A percentile compares a stretch with the other conserved stretches of the same genome.
Conservation (phyloP, 2,888 invertebrate species). For the Orchesellides sinensis region DNA sequence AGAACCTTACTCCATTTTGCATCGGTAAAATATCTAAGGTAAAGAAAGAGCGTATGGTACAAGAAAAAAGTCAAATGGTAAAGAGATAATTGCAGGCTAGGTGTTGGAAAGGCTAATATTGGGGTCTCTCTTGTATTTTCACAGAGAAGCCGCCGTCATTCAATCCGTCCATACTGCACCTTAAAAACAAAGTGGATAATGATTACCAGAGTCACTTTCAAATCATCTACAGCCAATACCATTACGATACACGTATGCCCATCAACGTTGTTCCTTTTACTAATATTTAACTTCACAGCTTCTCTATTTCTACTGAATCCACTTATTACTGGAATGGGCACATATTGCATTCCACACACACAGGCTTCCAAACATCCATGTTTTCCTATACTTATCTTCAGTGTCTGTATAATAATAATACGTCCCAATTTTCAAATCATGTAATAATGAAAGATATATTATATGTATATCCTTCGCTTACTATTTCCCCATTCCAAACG, state of each 20-base stretch:
- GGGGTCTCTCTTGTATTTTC: constrained; percentile 49
- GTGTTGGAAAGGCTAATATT: constrained; percentile 65
- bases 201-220: constrained; percentile 66
- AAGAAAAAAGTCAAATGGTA: constrained; percentile 59
- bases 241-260: constrained; percentile 4
- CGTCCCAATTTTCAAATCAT: no score
- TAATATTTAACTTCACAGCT: constrained; percentile 72
- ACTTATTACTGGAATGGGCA: no score
- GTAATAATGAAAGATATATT: no score
- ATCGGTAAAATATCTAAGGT: no score
- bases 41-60: not conserved
- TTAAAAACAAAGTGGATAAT: constrained; percentile 65
- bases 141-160: constrained; percentile 55
- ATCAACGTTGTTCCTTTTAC: constrained; percentile 64
- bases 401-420: no score
- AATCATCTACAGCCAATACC: constrained; percentile 26
- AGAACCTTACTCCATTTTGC: no score
- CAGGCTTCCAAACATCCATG: no score
- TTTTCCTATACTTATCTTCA: no score
- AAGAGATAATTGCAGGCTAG: constrained; percentile 64
- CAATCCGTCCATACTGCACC: constrained; percentile 45
- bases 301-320: no score
- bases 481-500: not conserved
- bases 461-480: no score
- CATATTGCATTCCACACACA: no score